phyloP scores from a whole-genome alignment of 1,140 invertebrate species.

The Lasioglossum albipes region DNA sequence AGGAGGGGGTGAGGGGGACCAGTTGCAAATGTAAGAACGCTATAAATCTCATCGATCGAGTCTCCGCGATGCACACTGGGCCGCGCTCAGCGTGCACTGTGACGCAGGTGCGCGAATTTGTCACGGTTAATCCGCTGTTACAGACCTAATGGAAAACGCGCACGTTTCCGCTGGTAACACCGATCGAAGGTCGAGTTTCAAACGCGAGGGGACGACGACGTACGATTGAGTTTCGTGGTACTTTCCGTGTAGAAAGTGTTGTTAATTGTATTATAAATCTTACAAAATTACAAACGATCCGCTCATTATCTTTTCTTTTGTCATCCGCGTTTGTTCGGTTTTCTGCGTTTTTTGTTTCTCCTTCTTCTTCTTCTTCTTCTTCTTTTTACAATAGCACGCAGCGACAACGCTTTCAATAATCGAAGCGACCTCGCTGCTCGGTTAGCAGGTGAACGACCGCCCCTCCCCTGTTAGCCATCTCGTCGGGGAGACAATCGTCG shows the following conservation, averaged over 20 bases:
- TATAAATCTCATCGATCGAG: conserved; percentile 25
- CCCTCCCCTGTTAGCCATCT: no score
- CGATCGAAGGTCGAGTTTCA: conserved; percentile 22
- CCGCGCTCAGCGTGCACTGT: background rate
- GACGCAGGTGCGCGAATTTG: conserved; percentile 28
- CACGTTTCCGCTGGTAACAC: background rate
- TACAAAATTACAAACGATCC: conserved; percentile 20
- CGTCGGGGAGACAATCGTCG: background rate
- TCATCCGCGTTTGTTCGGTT: no score
- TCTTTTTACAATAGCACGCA: background rate
- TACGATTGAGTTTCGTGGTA: background rate
- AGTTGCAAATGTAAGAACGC: background rate
- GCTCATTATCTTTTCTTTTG: conserved; percentile 2
- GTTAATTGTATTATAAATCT: conserved; percentile 6
- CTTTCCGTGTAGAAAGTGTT: background rate
- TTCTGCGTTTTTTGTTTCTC: no score
- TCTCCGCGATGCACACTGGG: background rate
- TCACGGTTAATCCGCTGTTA: conserved; percentile 34
- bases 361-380: background rate
- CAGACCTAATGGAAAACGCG: conserved; percentile 27
- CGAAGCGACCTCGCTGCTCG: background rate
- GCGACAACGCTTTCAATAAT: background rate
- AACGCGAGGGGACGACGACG: background rate
- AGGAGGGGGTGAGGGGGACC: no score
- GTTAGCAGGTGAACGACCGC: background rate